Evolutionary conservation across 2,113 vertebrate genomes (phyloP).

Genomic region (Myiagra hebetior): DNA sequence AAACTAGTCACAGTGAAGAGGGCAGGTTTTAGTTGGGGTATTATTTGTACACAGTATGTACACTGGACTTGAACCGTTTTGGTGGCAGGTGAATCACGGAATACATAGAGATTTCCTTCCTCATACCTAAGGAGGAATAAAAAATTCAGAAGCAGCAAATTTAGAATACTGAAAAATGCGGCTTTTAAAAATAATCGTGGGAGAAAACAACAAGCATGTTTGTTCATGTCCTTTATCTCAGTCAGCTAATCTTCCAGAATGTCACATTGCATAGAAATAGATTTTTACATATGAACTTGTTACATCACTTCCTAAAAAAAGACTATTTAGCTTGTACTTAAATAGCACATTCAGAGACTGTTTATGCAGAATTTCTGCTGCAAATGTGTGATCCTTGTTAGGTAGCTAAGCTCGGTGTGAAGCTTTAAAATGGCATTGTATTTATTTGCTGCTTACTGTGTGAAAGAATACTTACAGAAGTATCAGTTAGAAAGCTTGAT

Average conservation of each 20-base stretch:
- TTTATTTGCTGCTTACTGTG: background rate
- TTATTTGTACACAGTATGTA: background rate
- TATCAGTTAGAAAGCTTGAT: background rate
- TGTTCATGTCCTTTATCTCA: constrained; percentile 53
- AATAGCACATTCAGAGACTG: constrained; percentile 30
- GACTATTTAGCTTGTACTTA: constrained; percentile 46
- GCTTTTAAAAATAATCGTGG: constrained; percentile 43
- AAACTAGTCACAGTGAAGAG: background rate
- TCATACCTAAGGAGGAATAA: background rate
- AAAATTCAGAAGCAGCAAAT: constrained; percentile 15
- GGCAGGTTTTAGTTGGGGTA: background rate
- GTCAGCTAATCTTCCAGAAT: constrained; percentile 55
- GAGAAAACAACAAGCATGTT: constrained; percentile 46
- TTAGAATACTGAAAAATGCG: background rate
- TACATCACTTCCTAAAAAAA: constrained; percentile 63
- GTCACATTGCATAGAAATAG: constrained; percentile 61
- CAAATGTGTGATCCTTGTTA: constrained; percentile 13
- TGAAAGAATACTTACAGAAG: background rate
- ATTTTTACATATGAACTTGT: constrained; percentile 66
- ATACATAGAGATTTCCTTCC: background rate
- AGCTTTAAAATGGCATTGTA: background rate
- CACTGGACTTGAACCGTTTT: background rate
- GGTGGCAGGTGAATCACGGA: background rate
- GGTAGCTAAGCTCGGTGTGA: background rate
- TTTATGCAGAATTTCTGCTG: constrained; percentile 44